Evolutionary conservation across 2,888 invertebrate species (phyloP), one percentile per base, ranked within the genome.

Genomic region (Monopis laevigella): DNA sequence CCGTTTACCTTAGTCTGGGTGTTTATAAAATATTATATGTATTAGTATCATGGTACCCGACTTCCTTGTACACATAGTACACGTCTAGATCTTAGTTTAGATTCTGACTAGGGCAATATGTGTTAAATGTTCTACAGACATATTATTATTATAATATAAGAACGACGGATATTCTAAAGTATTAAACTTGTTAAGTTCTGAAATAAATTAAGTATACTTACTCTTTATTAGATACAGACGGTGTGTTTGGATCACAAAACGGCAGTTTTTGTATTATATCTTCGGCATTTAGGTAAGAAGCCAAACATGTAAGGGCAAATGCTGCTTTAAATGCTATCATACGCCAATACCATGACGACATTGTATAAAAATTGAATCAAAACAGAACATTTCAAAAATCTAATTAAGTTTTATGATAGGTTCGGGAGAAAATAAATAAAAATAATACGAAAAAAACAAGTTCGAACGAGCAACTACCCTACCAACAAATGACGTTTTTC

Each of bases 261-360:
- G 80, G 78, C 50, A 80, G 59, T 55, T 74, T 65, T 53, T 68
- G 67, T 43, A 80, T 56, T 43, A 59, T 62, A 59, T 75, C 75
- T 51, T 77, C 72, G 41, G 75, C 63, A 45, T 60, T 57, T 47
- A 73, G 53, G 59, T 62, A 66, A 54, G 64, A 65, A 53, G 64
- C 60, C 46, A 71, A 56, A 60, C 63, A 69, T 50, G 64, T 62
- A 50, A 75, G 50, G 39, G 63, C 57, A 47, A 78, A 66, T 21
- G 64, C 64, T 43, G 68, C 60, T 53, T 69, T 70, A 42, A 73
- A 50, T 51, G 65, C 66, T 52, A 73, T 61, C 50, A 71, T 61
- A 58, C 68, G 63, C 75, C 74, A 71, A 71, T 67, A 71, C 75
- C 75, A 75, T 48, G 62, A 60, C 63, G 69, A 73, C 78, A 80